Evolutionary conservation across 92 coral and sea anemone genomes (phyloP).

Genomic region (Pocillopora meandrina): DNA sequence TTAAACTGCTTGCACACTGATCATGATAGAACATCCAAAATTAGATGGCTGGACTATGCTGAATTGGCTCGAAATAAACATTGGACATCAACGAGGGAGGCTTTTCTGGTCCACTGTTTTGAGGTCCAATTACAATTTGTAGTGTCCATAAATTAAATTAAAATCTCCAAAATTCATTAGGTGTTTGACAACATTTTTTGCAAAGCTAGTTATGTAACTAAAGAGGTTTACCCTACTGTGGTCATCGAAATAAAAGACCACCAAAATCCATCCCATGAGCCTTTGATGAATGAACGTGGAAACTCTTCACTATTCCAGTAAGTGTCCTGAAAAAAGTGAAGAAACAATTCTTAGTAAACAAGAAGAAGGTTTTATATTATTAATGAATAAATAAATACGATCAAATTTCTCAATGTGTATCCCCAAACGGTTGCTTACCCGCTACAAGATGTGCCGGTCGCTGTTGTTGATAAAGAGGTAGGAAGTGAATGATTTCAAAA

Average conservation of each 20-base stretch:
- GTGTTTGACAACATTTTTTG: not conserved
- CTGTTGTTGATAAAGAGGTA: no score
- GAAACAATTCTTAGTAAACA: not conserved
- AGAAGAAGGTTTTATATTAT: not conserved
- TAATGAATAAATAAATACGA: not conserved
- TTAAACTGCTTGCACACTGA: not conserved
- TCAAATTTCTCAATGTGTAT: no score
- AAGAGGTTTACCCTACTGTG: constrained; percentile 36
- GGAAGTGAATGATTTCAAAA: no score
- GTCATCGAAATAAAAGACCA: constrained; percentile 61
- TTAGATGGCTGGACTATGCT: no score
- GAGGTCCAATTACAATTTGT: no score
- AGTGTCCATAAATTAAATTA: no score
- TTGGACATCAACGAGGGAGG: no score
- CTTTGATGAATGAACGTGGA: constrained; percentile 37
- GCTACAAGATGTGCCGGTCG: no score
- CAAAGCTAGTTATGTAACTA: not conserved
- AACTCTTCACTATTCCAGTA: constrained; percentile 42
- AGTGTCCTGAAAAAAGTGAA: constrained; percentile 20
- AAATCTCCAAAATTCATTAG: not conserved
- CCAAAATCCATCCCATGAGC: constrained; percentile 54
- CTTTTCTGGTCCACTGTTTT: no score
- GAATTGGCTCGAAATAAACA: no score
- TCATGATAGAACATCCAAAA: no score
- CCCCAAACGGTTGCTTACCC: no score